These are phyloP conservation scores for Pseudochromis fuscus DNA, from an alignment of 2,797 vertebrate genomes.

Conservation along the genomic window DNA sequence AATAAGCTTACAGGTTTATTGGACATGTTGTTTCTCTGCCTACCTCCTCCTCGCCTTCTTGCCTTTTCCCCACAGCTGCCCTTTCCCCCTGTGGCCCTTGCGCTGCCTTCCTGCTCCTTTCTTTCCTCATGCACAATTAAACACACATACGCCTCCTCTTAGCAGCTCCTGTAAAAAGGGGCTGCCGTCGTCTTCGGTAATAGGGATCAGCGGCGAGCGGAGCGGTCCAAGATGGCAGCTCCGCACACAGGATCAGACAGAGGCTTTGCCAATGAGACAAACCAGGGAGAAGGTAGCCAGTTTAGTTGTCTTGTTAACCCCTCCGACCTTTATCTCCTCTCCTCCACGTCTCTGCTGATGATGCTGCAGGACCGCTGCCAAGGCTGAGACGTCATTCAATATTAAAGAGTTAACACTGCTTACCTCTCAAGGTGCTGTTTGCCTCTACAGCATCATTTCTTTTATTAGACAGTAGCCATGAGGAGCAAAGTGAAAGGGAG, in stretches of 20 bases:
- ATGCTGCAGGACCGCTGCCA: slow-evolving; percentile 3
- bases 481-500: slow-evolving; percentile 36
- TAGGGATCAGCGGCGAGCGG: slow-evolving; percentile 55
- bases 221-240: slow-evolving; percentile 59
- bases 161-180: slow-evolving; percentile 42
- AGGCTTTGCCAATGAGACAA: slow-evolving; percentile 47
- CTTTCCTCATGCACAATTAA: slow-evolving; percentile 49
- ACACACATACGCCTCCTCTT: slow-evolving; percentile 21
- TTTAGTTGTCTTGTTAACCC: slow-evolving; percentile 56
- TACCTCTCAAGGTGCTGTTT: slow-evolving; percentile 60
- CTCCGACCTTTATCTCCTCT: slow-evolving; percentile 24
- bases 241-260: slow-evolving; percentile 51
- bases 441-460: slow-evolving; percentile 53
- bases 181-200: slow-evolving; percentile 53
- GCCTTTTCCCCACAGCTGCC: slow-evolving; percentile 25
- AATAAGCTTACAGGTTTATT: slow-evolving; percentile 25
- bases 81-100: slow-evolving; percentile 24
- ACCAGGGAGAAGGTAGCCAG: slow-evolving; percentile 45
- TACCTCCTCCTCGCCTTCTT: slow-evolving; percentile 15
- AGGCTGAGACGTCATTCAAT: slow-evolving; percentile 37
- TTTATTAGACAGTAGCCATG: slow-evolving; percentile 55
- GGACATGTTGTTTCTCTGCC: slow-evolving; percentile 29
- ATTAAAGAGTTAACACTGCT: slow-evolving; percentile 60
- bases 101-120: slow-evolving; percentile 27
- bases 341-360: not conserved